Evolutionary conservation across 2,888 invertebrate species (phyloP).

Genomic region (Cantharis rustica): DNA sequence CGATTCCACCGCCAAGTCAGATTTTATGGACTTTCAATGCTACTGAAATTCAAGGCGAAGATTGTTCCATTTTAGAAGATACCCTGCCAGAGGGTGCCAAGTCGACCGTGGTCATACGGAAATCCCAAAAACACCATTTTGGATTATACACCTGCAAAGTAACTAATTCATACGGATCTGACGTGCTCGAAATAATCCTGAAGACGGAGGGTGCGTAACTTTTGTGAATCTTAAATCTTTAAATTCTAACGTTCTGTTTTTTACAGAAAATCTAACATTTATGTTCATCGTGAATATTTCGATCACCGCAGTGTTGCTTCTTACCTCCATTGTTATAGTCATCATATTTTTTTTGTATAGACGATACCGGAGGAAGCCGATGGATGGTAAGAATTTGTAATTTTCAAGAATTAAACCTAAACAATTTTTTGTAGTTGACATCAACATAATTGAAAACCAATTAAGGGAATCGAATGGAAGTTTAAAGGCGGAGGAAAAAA

Average conservation of each 20-base stretch:
- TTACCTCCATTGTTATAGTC: slow-evolving; percentile 82
- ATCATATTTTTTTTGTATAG: slow-evolving; percentile 81
- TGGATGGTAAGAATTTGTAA: slow-evolving; percentile 52
- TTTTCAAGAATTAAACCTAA: not conserved
- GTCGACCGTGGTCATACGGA: slow-evolving; percentile 84
- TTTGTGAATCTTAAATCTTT: slow-evolving; percentile 4
- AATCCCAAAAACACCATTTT: slow-evolving; percentile 84
- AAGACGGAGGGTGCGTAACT: slow-evolving; percentile 84
- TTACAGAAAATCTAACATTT: slow-evolving; percentile 72
- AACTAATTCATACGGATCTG: slow-evolving; percentile 86
- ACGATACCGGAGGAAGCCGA: slow-evolving; percentile 62
- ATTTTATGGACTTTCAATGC: slow-evolving; percentile 88
- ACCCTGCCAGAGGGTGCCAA: slow-evolving; percentile 78
- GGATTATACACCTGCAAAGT: slow-evolving; percentile 94
- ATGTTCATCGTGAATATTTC: slow-evolving; percentile 82
- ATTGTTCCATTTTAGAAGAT: slow-evolving; percentile 77
- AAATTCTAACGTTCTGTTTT: slow-evolving; percentile 26
- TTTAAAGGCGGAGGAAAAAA: no score
- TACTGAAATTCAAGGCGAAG: slow-evolving; percentile 75
- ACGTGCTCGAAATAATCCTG: slow-evolving; percentile 80
- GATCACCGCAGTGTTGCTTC: slow-evolving; percentile 81
- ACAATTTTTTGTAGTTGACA: slow-evolving; percentile 48
- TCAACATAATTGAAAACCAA: slow-evolving; percentile 61
- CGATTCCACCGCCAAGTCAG: slow-evolving; percentile 86
- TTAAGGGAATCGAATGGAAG: slow-evolving; percentile 84